Conservation (phyloP, 2,888 invertebrate genomes). For the Synanthedon vespiformis region DNA sequence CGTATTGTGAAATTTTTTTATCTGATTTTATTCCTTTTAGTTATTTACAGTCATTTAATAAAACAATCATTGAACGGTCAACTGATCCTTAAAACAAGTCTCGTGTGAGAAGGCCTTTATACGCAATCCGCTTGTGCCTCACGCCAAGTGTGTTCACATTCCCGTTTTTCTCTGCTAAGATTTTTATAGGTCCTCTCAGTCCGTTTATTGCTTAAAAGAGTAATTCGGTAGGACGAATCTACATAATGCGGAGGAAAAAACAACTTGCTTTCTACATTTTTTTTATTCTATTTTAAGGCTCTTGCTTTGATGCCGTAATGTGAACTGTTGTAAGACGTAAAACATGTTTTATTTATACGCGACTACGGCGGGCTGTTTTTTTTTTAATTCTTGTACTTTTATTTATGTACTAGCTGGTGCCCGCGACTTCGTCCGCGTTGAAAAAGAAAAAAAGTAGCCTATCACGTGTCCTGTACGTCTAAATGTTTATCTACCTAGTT, state of each 20-base stretch:
- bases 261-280: conserved; percentile 36
- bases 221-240: conserved; percentile 57
- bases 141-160: conserved; percentile 2
- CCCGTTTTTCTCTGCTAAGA: conserved; percentile 40
- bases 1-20: too few species aligned
- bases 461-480: too few species aligned
- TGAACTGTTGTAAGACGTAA: conserved; percentile 25
- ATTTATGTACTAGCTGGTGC: too few species aligned
- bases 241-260: conserved; percentile 56
- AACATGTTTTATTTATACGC: conserved; percentile 1
- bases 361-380: neutral
- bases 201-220: conserved; percentile 64
- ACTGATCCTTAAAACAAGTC: too few species aligned
- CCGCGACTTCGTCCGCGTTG: too few species aligned
- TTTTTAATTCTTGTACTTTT: too few species aligned
- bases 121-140: neutral
- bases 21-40: too few species aligned
- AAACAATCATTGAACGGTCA: too few species aligned
- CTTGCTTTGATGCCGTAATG: conserved; percentile 19
- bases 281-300: conserved; percentile 13
- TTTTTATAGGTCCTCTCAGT: conserved; percentile 50
- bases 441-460: too few species aligned
- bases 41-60: too few species aligned
- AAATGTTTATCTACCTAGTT: too few species aligned
- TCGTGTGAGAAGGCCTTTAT: neutral